A percentile compares a stretch with the other conserved stretches of the same genome.
Conservation (phyloP, 2,113 vertebrate species). For the Clarias gariepinus region DNA sequence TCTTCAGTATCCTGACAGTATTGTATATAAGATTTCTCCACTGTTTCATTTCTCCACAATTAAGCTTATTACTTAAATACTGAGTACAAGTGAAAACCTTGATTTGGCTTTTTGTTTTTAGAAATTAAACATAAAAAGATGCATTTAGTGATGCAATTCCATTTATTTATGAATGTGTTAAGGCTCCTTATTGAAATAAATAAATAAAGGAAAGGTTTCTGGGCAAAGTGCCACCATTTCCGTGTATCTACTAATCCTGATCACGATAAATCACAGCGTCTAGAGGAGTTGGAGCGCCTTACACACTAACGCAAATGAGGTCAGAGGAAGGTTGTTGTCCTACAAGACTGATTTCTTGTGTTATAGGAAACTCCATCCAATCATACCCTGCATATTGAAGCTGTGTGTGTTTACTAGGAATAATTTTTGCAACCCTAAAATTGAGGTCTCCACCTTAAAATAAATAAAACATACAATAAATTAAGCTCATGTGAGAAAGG, state of each 20-base stretch:
- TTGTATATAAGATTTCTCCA: background rate
- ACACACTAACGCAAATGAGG: constrained; percentile 27
- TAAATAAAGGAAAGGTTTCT: constrained; percentile 19
- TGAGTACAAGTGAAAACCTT: background rate
- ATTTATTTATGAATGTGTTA: background rate
- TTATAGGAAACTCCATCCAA: background rate
- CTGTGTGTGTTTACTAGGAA: background rate
- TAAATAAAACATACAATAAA: background rate
- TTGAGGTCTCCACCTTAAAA: background rate
- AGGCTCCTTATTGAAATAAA: constrained; percentile 1
- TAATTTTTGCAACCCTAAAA: background rate
- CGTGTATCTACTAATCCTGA: background rate
- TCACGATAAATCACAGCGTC: constrained; percentile 35
- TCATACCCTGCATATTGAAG: background rate
- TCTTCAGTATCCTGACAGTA: background rate
- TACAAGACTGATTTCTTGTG: background rate
- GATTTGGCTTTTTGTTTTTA: background rate
- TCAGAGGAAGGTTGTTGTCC: constrained; percentile 13
- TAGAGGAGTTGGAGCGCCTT: constrained; percentile 7
- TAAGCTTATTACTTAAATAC: background rate
- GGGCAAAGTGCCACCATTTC: constrained; percentile 38
- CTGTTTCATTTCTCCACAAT: background rate
- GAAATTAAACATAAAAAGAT: background rate
- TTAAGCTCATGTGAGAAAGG: background rate
- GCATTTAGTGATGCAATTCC: background rate